phyloP scores from a whole-genome alignment of 2,888 invertebrate species.

The Ametastegia equiseti region DNA sequence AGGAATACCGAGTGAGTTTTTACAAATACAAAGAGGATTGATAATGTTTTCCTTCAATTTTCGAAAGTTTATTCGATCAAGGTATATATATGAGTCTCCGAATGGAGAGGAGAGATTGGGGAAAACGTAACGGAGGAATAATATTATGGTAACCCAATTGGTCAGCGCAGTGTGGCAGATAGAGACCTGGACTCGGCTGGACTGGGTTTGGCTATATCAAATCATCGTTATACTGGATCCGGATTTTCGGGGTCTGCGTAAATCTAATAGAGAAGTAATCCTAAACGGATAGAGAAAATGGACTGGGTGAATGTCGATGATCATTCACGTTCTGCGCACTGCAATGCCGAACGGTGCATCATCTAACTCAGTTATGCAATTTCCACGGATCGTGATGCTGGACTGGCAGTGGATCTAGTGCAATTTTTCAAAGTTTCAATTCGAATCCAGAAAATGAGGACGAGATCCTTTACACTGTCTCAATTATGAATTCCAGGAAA shows the following conservation, averaged over 20 bases:
- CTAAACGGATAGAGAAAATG: constrained; percentile 63
- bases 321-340: constrained; percentile 41
- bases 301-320: constrained; percentile 42
- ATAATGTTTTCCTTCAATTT: background rate
- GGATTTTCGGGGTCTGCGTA: constrained; percentile 55
- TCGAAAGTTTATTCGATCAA: background rate
- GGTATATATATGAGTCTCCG: background rate
- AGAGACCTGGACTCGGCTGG: constrained; percentile 3
- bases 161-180: constrained; percentile 52
- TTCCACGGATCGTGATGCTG: too few relatives aligned
- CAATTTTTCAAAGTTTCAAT: too few relatives aligned
- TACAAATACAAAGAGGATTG: background rate
- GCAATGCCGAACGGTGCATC: background rate
- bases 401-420: too few relatives aligned
- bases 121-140: constrained; percentile 60
- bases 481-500: too few relatives aligned
- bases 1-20: too few relatives aligned
- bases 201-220: constrained; percentile 66
- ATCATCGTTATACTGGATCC: constrained; percentile 74
- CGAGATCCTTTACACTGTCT: too few relatives aligned
- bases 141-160: constrained; percentile 75
- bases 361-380: constrained; percentile 38
- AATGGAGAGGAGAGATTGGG: background rate
- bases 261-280: constrained; percentile 66
- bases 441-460: too few relatives aligned